Evolutionary conservation across 2,888 invertebrate species (phyloP), one percentile per base, ranked within the genome.

Genomic region (Gisinianus flammeolus): DNA sequence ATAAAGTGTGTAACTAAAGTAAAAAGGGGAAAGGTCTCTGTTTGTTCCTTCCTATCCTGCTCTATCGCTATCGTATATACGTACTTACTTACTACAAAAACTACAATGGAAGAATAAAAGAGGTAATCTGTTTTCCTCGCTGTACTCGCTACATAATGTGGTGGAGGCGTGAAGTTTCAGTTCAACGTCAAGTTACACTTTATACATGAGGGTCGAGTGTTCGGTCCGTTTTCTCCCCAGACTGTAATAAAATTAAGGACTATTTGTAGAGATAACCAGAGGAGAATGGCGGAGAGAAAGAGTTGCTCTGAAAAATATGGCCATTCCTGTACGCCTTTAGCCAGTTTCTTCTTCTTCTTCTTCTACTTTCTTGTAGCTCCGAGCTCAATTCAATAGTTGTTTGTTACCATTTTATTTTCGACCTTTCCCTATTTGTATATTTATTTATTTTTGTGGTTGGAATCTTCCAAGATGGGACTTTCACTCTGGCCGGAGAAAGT

Each of bases 171-270:
- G 62, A 62, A 62, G 22, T 26, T n/a, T 62, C 24, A 62, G 26
- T 26, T 62, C 62, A 24, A 62, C 62, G 22, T 62, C 62, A 70
- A 70, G 35, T 54, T 28, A 70, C 28, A 54, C 70, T 69, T 54
- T 26, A 28, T 62, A 62, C 62, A 62, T 62, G 24, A 62, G 54
- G n/a, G 19, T 19, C 24, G 26, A 24, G 22, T 62, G 24, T 26
- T 62, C 62, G 10, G 62, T 62, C 62, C 62, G 54, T 77, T 72
- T 71, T 71, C 77, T 82, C 81, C 81, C 81, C 26, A 77, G 81
- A 74, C 80, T 80, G 75, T 82, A 80, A 80, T 82, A 82, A 82
- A 82, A 82, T 82, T 82, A 82, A 82, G 81, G 80, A 80, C 80
- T 82, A 82, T 82, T 80, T 82, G 81, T 82, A 79, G 79, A 81